Base-by-base conservation (phyloP, 2,113 vertebrate species). In the Archilochus colubris region DNA sequence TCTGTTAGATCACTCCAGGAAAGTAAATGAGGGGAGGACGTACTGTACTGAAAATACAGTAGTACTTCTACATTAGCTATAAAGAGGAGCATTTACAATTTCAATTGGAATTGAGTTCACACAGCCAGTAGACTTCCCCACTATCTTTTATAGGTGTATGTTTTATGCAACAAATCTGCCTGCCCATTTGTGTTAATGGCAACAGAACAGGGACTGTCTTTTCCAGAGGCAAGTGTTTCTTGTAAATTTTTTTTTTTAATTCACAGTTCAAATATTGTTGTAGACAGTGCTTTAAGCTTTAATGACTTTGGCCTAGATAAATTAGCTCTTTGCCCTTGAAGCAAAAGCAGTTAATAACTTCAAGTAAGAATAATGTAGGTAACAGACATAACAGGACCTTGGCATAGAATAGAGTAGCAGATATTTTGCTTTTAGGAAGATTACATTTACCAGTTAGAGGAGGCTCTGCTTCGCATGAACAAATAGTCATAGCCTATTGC, bases 51-150 rank as follows among this genome's bases (percentile, higher is more conserved):
- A 83, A 86, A 77, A 54, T 61, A 57, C 44, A 50, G 3, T 72
- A 75, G 20, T 17, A 16, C 10, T 76, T 12, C 12, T 57, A 12
- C 3, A 33, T 17, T 18, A 38, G 59, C 14, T 72, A 28, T 82
- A 59, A 76, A 53, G 7, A 70, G 12, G 6, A 67, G 14, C 10
- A 33, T 70, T 81, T 40, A 31, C 10, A 28, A 7, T 80, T 88
- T 66, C 2, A 15, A 6, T 70, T 67, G 14, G 12, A 69, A 18
- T 1, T 76, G 15, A 38, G 12, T 83, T 91, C 15, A 14, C 19
- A 31, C 1, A 59, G 7, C 12, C 36, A 25, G 6, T 43, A 20
- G 7, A 25, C 6, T 10, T 73, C 54, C 18, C 10, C 1, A 2
- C 12, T 15, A 2, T 19, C 36, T 90, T 86, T 51, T 4, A 24